phyloP scores from a whole-genome alignment of 2,888 invertebrate species.

The Salpingus planirostris region DNA sequence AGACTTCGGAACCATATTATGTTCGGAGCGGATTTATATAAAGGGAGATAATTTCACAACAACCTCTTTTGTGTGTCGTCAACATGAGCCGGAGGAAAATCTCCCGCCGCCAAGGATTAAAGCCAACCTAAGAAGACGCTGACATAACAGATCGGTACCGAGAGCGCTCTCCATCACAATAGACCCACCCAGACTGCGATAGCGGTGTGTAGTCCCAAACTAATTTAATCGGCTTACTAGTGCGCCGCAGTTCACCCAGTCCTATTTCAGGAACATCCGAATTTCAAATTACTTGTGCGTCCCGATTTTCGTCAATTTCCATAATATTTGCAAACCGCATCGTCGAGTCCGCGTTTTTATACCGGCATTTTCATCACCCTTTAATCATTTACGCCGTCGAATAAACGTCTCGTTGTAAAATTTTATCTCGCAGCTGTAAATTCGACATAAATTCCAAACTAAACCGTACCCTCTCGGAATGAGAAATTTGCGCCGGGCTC shows the following conservation, averaged over 20 bases:
- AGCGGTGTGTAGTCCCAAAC: slow-evolving; percentile 16
- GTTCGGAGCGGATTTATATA: slow-evolving; percentile 21
- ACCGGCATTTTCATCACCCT: too few relatives aligned
- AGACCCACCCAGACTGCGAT: slow-evolving; percentile 14
- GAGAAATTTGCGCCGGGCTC: not conserved
- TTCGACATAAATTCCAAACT: not conserved
- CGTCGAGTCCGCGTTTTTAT: too few relatives aligned
- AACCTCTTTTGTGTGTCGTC: slow-evolving; percentile 23
- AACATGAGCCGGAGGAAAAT: slow-evolving; percentile 20
- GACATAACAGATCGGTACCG: slow-evolving; percentile 24
- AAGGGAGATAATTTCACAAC: slow-evolving; percentile 25
- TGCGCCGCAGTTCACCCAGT: slow-evolving; percentile 11
- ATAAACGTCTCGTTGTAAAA: too few relatives aligned
- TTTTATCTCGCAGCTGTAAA: too few relatives aligned
- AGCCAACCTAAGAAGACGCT: slow-evolving; percentile 21
- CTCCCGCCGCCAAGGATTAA: slow-evolving; percentile 21
- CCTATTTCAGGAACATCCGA: slow-evolving; percentile 14
- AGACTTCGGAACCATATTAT: slow-evolving; percentile 18
- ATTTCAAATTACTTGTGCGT: slow-evolving; percentile 14
- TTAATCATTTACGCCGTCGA: too few relatives aligned
- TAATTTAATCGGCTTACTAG: slow-evolving; percentile 21
- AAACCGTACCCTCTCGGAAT: not conserved
- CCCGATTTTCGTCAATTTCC: slow-evolving; percentile 12
- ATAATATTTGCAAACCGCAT: slow-evolving; percentile 14
- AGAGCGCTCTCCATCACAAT: slow-evolving; percentile 21